Conservation (phyloP, 2,113 vertebrate species). For the Eurypyga helias region DNA sequence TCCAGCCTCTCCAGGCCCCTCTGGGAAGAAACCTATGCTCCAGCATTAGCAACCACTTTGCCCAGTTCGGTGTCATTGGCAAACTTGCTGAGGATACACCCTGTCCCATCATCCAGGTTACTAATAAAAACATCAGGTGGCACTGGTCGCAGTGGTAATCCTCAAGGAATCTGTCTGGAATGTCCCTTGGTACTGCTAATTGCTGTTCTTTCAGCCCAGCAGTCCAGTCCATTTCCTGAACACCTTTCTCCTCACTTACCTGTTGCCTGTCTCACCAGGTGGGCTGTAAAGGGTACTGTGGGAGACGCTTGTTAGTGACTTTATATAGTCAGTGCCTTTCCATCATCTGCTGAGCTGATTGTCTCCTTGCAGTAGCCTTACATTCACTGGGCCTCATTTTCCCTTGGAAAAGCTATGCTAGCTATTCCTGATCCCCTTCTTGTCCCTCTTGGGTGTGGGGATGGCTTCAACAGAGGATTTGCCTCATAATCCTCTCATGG, state of each 20-base stretch:
- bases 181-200: neutral
- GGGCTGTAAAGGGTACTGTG: neutral
- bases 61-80: neutral
- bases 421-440: neutral
- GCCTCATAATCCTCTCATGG: neutral
- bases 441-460: neutral
- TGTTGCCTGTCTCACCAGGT: neutral
- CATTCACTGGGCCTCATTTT: neutral
- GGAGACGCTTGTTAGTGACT: neutral
- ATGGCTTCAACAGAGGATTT: neutral
- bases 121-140: rapidly evolving
- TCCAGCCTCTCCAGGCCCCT: too few relatives aligned
- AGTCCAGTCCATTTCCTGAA: neutral
- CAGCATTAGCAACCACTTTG: neutral
- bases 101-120: neutral
- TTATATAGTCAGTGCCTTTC: neutral
- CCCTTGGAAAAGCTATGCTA: neutral
- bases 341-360: neutral
- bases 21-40: too few relatives aligned
- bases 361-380: neutral
- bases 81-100: neutral
- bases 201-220: neutral
- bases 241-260: rapidly evolving
- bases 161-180: neutral
- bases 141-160: neutral